Conservation (phyloP, 2,113 vertebrate genomes). For the Lota lota region DNA sequence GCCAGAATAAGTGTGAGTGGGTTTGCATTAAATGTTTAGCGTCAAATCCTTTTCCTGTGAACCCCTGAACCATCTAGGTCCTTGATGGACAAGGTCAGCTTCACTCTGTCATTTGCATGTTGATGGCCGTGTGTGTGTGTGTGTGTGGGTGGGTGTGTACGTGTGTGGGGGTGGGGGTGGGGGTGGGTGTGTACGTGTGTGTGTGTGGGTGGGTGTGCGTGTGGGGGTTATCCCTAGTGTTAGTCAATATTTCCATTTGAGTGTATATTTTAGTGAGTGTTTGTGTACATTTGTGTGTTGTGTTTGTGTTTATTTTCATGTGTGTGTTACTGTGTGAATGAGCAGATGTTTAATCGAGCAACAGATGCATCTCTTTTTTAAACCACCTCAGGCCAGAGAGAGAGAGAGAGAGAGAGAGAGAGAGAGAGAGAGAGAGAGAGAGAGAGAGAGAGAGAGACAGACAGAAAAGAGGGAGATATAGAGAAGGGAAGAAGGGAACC, state of each 20-base stretch:
- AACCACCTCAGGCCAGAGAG: neutral
- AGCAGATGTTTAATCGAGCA: neutral
- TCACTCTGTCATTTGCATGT: neutral
- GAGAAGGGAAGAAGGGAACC: slow-evolving; percentile 17
- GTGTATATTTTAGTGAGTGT: no score
- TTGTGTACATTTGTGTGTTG: neutral
- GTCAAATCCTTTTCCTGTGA: neutral
- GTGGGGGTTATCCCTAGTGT: no score
- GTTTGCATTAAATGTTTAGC: neutral
- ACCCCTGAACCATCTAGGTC: neutral
- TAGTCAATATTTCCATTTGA: no score
- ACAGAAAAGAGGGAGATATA: neutral
- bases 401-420: no score
- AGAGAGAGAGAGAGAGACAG: no score
- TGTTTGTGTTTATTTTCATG: neutral
- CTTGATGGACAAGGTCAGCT: neutral
- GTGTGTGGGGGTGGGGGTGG: neutral
- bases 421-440: no score
- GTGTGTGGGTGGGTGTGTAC: neutral
- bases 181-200: neutral
- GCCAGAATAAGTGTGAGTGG: neutral
- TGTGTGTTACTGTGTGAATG: neutral
- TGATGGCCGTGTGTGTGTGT: neutral
- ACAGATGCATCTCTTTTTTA: neutral
- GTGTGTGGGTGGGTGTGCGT: no score